phyloP scores from a whole-genome alignment of 2,113 vertebrate species.

The Pollimyrus isidori region DNA sequence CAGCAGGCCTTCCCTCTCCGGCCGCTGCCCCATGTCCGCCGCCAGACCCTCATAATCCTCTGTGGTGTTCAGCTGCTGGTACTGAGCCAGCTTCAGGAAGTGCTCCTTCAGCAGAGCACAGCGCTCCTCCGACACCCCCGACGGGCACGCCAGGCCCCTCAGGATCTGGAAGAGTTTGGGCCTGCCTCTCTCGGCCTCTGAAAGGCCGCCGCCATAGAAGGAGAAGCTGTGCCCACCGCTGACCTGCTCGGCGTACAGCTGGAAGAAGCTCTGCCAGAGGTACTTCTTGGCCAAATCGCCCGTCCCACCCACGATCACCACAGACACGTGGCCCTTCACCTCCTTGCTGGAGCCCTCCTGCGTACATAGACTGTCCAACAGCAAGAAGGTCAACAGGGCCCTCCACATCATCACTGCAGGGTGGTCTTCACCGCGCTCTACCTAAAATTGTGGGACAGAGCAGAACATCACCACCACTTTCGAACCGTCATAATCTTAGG shows the following conservation, averaged over 20 bases:
- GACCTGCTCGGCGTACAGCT: conserved; percentile 74
- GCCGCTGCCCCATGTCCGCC: conserved; percentile 56
- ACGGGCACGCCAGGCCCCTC: conserved; percentile 68
- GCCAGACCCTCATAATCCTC: conserved; percentile 72
- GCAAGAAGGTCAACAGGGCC: conserved; percentile 37
- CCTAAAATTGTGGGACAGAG: conserved; percentile 27
- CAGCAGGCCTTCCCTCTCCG: conserved; percentile 60
- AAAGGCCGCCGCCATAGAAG: conserved; percentile 74
- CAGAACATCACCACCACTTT: neutral
- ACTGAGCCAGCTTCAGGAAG: conserved; percentile 74
- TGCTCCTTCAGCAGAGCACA: conserved; percentile 78
- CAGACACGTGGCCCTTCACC: conserved; percentile 68
- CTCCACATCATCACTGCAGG: conserved; percentile 51
- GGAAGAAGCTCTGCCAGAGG: conserved; percentile 88
- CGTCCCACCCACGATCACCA: conserved; percentile 81
- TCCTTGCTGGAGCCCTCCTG: conserved; percentile 36
- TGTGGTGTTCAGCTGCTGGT: conserved; percentile 63
- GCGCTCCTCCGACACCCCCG: conserved; percentile 43
- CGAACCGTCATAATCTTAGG: neutral
- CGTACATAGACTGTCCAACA: conserved; percentile 54
- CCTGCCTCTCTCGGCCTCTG: conserved; percentile 51
- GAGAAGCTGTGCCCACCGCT: conserved; percentile 73
- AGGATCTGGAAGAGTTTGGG: conserved; percentile 68
- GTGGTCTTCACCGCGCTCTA: conserved; percentile 22
- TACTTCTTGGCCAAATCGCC: conserved; percentile 92